phyloP scores from a whole-genome alignment of 2,888 invertebrate genomes.

The Apamea anceps region DNA sequence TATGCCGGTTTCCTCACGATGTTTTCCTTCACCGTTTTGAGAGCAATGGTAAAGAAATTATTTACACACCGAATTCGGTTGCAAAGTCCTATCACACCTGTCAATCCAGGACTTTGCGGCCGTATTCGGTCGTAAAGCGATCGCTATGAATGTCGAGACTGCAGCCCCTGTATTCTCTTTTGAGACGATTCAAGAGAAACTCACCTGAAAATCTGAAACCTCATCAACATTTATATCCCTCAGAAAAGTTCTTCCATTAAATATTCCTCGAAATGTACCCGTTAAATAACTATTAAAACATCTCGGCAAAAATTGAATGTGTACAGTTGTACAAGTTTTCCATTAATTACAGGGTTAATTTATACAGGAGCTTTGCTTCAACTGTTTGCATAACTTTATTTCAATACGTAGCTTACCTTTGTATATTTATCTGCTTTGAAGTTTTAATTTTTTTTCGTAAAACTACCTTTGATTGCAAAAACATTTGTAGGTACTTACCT shows the following conservation, averaged over 20 bases:
- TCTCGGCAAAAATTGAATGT: conserved; percentile 4
- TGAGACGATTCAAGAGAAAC: neutral
- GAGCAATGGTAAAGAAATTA: neutral
- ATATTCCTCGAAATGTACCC: conserved; percentile 15
- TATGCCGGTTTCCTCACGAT: neutral
- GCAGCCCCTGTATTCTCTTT: neutral
- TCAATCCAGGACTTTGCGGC: no score
- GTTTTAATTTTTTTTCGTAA: neutral
- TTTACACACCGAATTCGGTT: neutral
- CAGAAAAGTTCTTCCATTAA: conserved; percentile 11
- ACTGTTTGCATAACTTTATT: conserved; percentile 18
- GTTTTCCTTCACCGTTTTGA: neutral
- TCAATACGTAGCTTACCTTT: neutral
- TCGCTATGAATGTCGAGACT: no score
- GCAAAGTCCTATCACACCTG: no score
- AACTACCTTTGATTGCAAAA: neutral
- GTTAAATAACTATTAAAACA: conserved; percentile 5
- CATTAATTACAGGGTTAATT: conserved; percentile 34
- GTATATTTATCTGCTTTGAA: neutral
- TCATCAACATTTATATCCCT: neutral
- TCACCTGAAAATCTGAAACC: neutral
- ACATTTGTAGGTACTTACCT: neutral
- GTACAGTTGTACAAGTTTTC: conserved; percentile 22
- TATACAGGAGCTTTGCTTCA: conserved; percentile 21
- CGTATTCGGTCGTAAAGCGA: no score